Evolutionary conservation across 2,888 invertebrate species (phyloP).

Genomic region (Tipula unca): DNA sequence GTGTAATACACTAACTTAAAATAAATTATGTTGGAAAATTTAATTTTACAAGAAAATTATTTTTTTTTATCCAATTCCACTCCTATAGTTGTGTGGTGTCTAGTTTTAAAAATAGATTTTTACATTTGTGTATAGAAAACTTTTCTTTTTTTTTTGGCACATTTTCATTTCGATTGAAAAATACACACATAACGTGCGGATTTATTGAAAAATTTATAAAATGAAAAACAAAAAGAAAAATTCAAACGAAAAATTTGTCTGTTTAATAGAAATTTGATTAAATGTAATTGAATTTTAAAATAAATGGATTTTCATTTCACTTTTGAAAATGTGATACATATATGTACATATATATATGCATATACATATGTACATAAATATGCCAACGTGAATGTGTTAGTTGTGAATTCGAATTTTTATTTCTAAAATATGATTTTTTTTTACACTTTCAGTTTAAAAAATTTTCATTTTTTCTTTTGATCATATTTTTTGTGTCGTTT

Average conservation of each 20-base stretch:
- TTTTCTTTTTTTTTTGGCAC: not conserved
- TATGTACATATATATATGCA: not conserved
- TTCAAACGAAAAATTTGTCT: not conserved
- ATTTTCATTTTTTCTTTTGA: not conserved
- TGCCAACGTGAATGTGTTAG: too few relatives aligned
- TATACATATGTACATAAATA: too few relatives aligned
- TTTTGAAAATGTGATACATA: not conserved
- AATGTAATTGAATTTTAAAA: not conserved
- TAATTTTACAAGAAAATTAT: not conserved
- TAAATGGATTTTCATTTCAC: not conserved
- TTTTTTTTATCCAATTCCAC: not conserved
- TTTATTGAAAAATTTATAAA: not conserved
- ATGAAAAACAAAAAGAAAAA: not conserved
- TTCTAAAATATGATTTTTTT: not conserved
- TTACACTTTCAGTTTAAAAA: not conserved
- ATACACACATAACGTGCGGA: not conserved
- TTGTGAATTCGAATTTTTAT: not conserved
- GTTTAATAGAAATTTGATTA: not conserved
- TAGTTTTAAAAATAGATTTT: not conserved
- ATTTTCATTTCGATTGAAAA: not conserved
- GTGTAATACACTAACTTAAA: not conserved
- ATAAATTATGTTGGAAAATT: conserved; percentile 14
- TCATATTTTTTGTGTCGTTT: not conserved
- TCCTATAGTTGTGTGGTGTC: not conserved
- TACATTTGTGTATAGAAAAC: not conserved